Conservation (phyloP, 2,113 vertebrate species). For the Saimiri boliviensis region DNA sequence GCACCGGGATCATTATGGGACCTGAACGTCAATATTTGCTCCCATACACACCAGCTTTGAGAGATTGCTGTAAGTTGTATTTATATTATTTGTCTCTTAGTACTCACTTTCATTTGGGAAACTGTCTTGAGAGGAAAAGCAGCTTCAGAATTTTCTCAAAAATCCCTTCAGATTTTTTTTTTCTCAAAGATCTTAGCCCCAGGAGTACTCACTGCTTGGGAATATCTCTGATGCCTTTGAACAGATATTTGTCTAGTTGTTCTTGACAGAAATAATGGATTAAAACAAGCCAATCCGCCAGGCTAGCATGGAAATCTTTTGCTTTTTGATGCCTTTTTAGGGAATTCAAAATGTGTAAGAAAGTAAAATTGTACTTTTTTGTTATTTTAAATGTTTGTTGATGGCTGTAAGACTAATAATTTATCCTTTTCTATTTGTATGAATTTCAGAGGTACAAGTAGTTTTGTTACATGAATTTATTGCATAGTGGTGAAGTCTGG, state of each 20-base stretch:
- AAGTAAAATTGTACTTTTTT: neutral
- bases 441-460: no score
- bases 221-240: constrained; percentile 41
- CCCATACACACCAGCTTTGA: constrained; percentile 9
- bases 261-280: constrained; percentile 16
- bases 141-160: constrained; percentile 16
- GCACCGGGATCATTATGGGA: neutral
- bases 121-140: neutral
- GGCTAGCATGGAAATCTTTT: constrained; percentile 24
- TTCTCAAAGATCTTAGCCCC: neutral
- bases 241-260: constrained; percentile 12
- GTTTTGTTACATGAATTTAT: no score
- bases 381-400: neutral
- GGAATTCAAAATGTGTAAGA: constrained; percentile 12
- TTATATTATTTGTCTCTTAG: constrained; percentile 34
- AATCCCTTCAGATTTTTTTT: neutral
- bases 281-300: constrained; percentile 30
- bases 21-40: constrained; percentile 4
- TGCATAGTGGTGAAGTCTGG: no score
- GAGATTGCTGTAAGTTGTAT: constrained; percentile 7
- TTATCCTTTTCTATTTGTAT: neutral
- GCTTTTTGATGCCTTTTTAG: neutral
- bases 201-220: constrained; percentile 29
- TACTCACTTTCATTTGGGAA: neutral
- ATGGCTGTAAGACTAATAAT: neutral